Percentiles rank a stretch among this genome's conserved stretches.
These are phyloP conservation scores for Diloba caeruleocephala DNA, from an alignment of 2,888 invertebrate species.

Conservation along the genomic window DNA sequence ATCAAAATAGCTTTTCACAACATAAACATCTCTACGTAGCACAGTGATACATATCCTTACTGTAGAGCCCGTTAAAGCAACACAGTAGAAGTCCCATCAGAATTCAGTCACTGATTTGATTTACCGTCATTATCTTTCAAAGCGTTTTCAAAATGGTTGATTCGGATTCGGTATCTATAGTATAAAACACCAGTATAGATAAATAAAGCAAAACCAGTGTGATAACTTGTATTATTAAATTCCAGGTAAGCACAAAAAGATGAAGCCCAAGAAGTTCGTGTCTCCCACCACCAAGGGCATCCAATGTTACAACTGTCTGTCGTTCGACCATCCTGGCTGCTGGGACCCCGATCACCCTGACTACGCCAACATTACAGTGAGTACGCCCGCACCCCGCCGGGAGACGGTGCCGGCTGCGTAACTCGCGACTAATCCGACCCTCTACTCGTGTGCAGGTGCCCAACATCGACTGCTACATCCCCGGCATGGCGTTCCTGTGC, in stretches of 20 bases:
- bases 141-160: too few species aligned
- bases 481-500: slow-evolving; percentile 84
- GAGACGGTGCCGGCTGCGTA: too few species aligned
- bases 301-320: slow-evolving; percentile 85
- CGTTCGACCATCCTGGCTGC: slow-evolving; percentile 85
- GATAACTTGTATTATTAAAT: neutral
- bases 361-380: slow-evolving; percentile 81
- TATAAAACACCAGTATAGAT: neutral
- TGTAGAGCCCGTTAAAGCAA: too few species aligned
- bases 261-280: slow-evolving; percentile 79
- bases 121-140: too few species aligned
- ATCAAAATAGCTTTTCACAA: too few species aligned
- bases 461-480: slow-evolving; percentile 85
- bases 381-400: neutral
- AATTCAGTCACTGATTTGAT: too few species aligned
- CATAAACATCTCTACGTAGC: too few species aligned
- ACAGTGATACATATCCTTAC: too few species aligned
- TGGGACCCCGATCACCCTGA: slow-evolving; percentile 87
- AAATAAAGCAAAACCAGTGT: too few species aligned
- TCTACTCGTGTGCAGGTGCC: slow-evolving; percentile 70
- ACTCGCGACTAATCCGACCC: neutral
- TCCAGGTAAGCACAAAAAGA: slow-evolving; percentile 80
- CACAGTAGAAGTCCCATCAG: too few species aligned
- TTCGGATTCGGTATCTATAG: too few species aligned
- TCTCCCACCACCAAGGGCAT: slow-evolving; percentile 79